Conservation (phyloP, 2,888 invertebrate species). For the Fissipunctia ypsillon region DNA sequence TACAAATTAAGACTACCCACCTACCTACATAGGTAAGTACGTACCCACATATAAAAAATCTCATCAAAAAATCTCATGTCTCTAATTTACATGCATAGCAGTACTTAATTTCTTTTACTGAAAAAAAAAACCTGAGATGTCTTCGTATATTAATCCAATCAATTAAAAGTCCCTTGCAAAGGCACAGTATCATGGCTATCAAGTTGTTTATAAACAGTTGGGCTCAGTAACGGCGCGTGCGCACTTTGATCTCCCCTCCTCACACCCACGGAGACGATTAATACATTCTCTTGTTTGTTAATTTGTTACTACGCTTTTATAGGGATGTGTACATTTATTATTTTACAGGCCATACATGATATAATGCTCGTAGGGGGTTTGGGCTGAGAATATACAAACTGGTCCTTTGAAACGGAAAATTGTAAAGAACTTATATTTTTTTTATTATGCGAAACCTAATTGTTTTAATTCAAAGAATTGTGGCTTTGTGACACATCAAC, state of each 20-base stretch:
- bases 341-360: conserved; percentile 23
- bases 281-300: conserved; percentile 65
- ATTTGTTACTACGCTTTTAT: conserved; percentile 58
- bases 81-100: background rate
- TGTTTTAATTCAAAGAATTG: conserved; percentile 27
- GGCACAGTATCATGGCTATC: conserved; percentile 56
- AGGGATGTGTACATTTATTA: conserved; percentile 45
- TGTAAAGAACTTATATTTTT: background rate
- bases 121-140: background rate
- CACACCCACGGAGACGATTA: conserved; percentile 67
- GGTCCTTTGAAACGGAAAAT: conserved; percentile 4
- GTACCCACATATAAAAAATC: background rate
- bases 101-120: background rate
- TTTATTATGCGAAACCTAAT: background rate
- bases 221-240: conserved; percentile 66
- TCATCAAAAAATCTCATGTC: too few relatives aligned
- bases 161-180: conserved; percentile 34
- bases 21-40: background rate
- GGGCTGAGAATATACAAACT: background rate
- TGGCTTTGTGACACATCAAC: conserved; percentile 19
- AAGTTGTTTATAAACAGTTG: conserved; percentile 74
- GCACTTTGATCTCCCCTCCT: conserved; percentile 72
- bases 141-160: conserved; percentile 26
- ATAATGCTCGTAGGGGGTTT: background rate
- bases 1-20: background rate